These are phyloP conservation scores for Psilopsiagon aurifrons DNA, from an alignment of 2,113 vertebrate species.

Conservation along the genomic window DNA sequence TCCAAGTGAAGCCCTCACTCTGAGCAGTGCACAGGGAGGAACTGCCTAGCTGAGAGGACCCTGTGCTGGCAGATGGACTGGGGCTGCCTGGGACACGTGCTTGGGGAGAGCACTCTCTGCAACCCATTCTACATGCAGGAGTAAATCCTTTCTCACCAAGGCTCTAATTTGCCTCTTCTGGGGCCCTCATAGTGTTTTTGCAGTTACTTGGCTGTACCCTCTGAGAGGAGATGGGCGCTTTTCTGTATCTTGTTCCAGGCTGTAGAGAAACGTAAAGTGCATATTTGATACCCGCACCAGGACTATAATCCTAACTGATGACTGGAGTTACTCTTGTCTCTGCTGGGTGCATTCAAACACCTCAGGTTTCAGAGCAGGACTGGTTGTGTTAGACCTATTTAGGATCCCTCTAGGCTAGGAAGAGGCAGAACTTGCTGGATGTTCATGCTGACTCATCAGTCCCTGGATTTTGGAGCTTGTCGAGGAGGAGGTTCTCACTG, in stretches of 20 bases:
- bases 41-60: neutral
- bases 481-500: conserved; percentile 28
- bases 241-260: neutral
- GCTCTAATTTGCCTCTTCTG: neutral
- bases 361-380: neutral
- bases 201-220: neutral
- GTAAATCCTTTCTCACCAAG: neutral
- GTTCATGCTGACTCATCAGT: conserved; percentile 10
- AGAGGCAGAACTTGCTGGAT: conserved; percentile 54
- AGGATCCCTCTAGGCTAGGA: conserved; percentile 8
- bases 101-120: neutral
- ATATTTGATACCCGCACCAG: neutral
- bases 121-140: neutral
- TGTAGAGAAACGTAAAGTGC: neutral
- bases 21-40: neutral
- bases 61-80: neutral
- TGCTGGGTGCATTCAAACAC: neutral
- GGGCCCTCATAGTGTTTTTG: neutral
- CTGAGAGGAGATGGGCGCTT: neutral
- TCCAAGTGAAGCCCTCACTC: fast-evolving
- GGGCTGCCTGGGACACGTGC: neutral
- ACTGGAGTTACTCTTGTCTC: neutral
- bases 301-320: neutral
- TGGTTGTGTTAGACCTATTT: neutral
- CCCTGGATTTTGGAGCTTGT: neutral